Evolutionary conservation across 2,888 invertebrate species (phyloP).

Genomic region (Gymnosoma rotundatum): DNA sequence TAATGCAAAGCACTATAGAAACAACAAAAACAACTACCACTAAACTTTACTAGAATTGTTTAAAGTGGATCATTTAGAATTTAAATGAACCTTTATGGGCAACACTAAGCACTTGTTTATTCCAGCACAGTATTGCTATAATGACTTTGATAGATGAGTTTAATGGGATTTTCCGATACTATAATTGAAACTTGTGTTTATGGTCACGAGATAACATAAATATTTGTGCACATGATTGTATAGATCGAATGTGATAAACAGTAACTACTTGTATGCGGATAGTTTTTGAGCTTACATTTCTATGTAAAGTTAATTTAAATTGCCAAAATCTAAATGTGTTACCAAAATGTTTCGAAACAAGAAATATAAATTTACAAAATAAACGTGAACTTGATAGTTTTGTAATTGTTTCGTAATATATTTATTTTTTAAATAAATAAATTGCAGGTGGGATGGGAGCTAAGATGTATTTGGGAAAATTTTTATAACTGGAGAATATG

Average conservation of each 20-base stretch:
- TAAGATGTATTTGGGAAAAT: no score
- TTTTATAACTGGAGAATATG: no score
- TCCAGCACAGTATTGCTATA: constrained; percentile 30
- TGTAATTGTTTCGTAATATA: no score
- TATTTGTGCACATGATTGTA: neutral
- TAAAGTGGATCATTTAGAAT: constrained; percentile 48
- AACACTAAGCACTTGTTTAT: constrained; percentile 40
- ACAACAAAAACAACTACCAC: constrained; percentile 7
- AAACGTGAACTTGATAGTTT: no score
- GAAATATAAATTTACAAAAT: no score
- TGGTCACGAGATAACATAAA: constrained; percentile 3
- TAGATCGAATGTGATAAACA: neutral
- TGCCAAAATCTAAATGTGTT: neutral
- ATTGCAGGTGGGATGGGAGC: no score
- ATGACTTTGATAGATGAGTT: constrained; percentile 36
- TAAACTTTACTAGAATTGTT: constrained; percentile 25
- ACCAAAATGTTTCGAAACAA: no score
- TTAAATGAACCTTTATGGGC: constrained; percentile 43
- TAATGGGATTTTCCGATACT: constrained; percentile 1
- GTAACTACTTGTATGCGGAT: no score
- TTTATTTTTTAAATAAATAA: no score
- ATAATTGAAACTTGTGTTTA: constrained; percentile 36
- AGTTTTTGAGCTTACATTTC: neutral
- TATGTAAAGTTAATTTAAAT: neutral
- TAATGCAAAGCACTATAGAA: constrained; percentile 23